phyloP scores from a whole-genome alignment of 2,888 invertebrate genomes.

The Matsumyia berberina region DNA sequence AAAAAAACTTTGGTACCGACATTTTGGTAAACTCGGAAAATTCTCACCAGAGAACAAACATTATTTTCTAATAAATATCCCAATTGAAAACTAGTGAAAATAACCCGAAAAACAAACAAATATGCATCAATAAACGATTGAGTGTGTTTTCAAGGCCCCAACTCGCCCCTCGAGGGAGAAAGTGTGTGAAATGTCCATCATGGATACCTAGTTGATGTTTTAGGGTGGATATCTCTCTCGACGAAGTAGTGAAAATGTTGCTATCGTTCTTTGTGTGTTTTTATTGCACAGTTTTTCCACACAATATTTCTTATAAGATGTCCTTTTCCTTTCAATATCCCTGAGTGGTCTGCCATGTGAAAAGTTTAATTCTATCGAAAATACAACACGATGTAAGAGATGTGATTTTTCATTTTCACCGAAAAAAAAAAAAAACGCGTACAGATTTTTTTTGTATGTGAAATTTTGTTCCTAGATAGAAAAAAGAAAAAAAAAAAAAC shows the following conservation, averaged over 20 bases:
- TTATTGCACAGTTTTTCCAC: constrained; percentile 56
- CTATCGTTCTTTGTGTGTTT: constrained; percentile 71
- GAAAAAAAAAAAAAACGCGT: constrained; percentile 42
- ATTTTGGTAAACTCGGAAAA: constrained; percentile 76
- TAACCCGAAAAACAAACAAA: constrained; percentile 37
- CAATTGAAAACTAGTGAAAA: constrained; percentile 60
- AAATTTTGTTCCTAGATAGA: constrained; percentile 69
- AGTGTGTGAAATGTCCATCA: constrained; percentile 71
- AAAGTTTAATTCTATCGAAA: constrained; percentile 36
- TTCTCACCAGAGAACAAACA: constrained; percentile 72
- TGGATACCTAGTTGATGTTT: constrained; percentile 74
- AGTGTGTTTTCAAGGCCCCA: constrained; percentile 18
- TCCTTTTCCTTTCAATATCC: constrained; percentile 51
- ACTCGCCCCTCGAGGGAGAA: constrained; percentile 52
- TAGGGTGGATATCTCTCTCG: constrained; percentile 71
- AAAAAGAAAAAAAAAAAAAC: constrained; percentile 21
- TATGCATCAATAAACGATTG: constrained; percentile 65
- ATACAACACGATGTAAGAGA: constrained; percentile 61
- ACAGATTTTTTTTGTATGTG: constrained; percentile 67
- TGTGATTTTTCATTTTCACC: constrained; percentile 55
- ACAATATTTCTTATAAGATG: constrained; percentile 68
- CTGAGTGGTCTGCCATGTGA: constrained; percentile 61
- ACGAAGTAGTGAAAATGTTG: constrained; percentile 60
- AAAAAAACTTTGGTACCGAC: constrained; percentile 70
- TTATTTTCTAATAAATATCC: constrained; percentile 53